Conservation (phyloP, 92 coral and sea anemone species). For the Phenganax stokvisi region DNA sequence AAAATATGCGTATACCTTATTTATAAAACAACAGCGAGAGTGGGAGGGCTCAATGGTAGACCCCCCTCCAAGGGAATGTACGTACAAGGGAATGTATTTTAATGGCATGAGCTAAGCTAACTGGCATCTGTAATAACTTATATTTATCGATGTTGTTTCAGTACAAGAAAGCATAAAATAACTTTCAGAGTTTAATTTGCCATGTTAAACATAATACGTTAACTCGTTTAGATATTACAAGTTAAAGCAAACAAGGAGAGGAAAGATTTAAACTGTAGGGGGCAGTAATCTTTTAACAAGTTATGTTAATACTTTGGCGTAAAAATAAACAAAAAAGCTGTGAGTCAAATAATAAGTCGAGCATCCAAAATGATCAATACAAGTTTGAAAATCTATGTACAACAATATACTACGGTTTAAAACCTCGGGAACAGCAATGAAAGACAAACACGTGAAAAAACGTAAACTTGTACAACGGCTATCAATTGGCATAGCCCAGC, state of each 20-base stretch:
- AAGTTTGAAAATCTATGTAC: too few species aligned
- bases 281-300: constrained; percentile 5
- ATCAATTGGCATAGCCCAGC: too few species aligned
- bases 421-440: too few species aligned
- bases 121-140: neutral
- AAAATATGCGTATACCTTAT: neutral
- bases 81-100: neutral
- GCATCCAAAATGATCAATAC: too few species aligned
- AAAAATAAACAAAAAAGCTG: constrained; percentile 7
- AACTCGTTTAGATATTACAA: neutral
- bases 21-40: neutral
- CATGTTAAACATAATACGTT: neutral
- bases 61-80: neutral
- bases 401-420: too few species aligned
- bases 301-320: neutral
- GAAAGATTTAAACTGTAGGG: neutral
- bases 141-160: neutral
- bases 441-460: too few species aligned
- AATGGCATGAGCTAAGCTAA: neutral
- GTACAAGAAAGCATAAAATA: neutral
- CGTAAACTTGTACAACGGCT: too few species aligned
- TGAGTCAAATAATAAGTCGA: too few species aligned
- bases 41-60: too few species aligned
- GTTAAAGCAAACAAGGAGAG: constrained; percentile 5
- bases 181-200: neutral